A percentile compares a stretch with the other conserved stretches of the same genome.
Evolutionary conservation across 37 sponge, comb jelly and placozoan species (phyloP).

Genomic region (Geodia barretti): DNA sequence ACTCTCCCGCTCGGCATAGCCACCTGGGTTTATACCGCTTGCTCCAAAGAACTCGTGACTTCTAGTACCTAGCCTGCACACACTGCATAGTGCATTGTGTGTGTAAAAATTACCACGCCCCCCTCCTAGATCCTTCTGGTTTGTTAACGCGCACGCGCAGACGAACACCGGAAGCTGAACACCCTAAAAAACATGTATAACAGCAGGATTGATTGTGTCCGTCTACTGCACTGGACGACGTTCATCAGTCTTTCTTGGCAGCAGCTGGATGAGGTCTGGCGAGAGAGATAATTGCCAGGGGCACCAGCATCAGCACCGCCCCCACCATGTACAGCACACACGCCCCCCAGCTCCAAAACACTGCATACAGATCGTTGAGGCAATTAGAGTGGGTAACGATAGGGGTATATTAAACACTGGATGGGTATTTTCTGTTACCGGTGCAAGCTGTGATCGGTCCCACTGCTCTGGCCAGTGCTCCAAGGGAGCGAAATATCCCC

Average conservation of each 20-base stretch:
- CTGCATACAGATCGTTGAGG: conserved; percentile 14
- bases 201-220: too few species aligned
- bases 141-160: too few species aligned
- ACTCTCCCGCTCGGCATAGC: too few species aligned
- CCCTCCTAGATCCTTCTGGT: not conserved
- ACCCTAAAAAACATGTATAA: too few species aligned
- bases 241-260: too few species aligned
- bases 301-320: conserved; percentile 55
- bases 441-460: conserved; percentile 85
- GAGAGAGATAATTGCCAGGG: conserved; percentile 32
- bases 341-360: conserved; percentile 86
- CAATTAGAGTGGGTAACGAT: not conserved
- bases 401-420: not conserved
- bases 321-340: conserved; percentile 77
- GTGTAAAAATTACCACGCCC: not conserved
- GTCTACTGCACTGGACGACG: too few species aligned
- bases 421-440: conserved; percentile 31
- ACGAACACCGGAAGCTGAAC: too few species aligned
- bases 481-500: conserved; percentile 91
- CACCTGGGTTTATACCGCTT: too few species aligned
- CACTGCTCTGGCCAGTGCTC: conserved; percentile 82
- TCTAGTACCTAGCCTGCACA: too few species aligned
- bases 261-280: too few species aligned
- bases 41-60: too few species aligned
- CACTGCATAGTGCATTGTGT: too few species aligned